Conservation (phyloP, 2,888 invertebrate genomes). For the Spicauda simplicius region DNA sequence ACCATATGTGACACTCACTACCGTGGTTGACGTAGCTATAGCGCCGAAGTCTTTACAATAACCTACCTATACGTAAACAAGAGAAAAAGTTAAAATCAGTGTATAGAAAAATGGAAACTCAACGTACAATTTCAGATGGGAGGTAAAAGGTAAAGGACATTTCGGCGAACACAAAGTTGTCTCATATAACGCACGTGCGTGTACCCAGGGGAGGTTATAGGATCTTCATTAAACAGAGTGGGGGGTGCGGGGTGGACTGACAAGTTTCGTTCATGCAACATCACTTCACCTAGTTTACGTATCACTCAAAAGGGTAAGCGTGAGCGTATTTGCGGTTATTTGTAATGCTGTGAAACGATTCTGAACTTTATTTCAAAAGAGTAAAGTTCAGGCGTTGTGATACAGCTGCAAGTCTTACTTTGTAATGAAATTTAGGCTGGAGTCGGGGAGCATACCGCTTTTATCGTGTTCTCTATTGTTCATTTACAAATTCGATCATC, state of each 20-base stretch:
- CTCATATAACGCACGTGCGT: conserved; percentile 31
- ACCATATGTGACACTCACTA: too few relatives aligned
- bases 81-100: not conserved
- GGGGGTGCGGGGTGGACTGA: conserved; percentile 29
- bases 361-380: not conserved
- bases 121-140: not conserved
- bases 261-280: conserved; percentile 39
- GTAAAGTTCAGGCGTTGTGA: not conserved
- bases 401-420: not conserved
- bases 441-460: conserved; percentile 19
- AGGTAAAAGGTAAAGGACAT: not conserved
- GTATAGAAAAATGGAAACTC: not conserved
- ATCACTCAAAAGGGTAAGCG: conserved; percentile 40
- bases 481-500: conserved; percentile 34
- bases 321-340: conserved; percentile 11
- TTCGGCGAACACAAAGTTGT: not conserved
- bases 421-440: conserved; percentile 16
- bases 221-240: conserved; percentile 43
- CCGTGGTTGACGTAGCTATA: too few relatives aligned
- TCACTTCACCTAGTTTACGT: conserved; percentile 43
- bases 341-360: not conserved
- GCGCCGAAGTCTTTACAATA: too few relatives aligned
- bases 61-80: too few relatives aligned
- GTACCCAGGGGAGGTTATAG: conserved; percentile 33
- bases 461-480: conserved; percentile 25